Percentiles rank a stretch among this genome's conserved stretches.
Conservation (phyloP, 2,113 vertebrate genomes). For the Microcebus murinus region DNA sequence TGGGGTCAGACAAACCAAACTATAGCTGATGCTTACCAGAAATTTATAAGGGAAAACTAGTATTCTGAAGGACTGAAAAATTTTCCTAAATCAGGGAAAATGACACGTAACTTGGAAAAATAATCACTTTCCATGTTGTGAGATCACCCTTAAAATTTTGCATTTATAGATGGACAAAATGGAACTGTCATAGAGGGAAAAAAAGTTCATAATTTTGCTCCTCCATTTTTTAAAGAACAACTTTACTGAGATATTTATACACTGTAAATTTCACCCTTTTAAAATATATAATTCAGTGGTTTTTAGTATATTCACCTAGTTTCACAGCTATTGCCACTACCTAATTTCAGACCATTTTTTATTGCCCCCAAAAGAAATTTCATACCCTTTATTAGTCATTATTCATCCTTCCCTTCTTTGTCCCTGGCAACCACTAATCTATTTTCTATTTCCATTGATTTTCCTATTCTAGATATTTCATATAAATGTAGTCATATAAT, state of each 20-base stretch:
- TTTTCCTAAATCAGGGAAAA: neutral
- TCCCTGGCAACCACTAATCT: neutral
- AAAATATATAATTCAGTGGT: neutral
- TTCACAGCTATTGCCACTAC: neutral
- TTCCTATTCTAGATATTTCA: neutral
- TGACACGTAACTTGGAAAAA: neutral
- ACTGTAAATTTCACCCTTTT: neutral
- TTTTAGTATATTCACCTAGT: neutral
- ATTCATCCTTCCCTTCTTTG: too few species aligned
- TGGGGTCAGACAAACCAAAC: neutral
- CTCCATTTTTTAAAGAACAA: neutral
- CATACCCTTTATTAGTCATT: neutral
- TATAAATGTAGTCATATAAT: neutral
- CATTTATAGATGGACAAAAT: neutral
- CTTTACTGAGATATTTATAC: neutral
- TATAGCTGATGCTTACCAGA: neutral
- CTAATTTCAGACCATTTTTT: slow-evolving; percentile 25
- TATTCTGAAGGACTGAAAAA: neutral
- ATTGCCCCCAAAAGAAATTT: neutral
- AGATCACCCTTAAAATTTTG: neutral
- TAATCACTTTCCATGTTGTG: neutral
- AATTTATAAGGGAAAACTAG: slow-evolving; percentile 16
- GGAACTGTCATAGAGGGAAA: neutral
- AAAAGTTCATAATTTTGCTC: slow-evolving; percentile 11
- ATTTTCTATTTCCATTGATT: slow-evolving; percentile 10